A percentile compares a stretch with the other conserved stretches of the same genome.
phyloP scores from a whole-genome alignment of 64 coral and sea anemone species.

The Dendrophyllia cribrosa region DNA sequence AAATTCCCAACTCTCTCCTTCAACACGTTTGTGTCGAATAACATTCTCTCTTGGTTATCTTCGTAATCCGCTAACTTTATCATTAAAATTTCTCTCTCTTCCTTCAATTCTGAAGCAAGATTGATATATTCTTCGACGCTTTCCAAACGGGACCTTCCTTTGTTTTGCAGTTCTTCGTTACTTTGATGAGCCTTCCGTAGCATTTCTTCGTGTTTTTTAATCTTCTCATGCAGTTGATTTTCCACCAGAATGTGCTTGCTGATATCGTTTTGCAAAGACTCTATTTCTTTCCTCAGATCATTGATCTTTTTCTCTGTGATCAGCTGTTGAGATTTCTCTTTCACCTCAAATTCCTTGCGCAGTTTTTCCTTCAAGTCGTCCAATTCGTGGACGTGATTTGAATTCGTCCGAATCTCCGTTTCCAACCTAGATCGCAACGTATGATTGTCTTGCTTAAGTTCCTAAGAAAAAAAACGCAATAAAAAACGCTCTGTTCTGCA shows the following conservation, averaged over 20 bases:
- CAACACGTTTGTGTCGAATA: slow-evolving; percentile 79
- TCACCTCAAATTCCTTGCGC: slow-evolving; percentile 77
- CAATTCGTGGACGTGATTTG: slow-evolving; percentile 74
- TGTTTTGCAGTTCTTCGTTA: slow-evolving; percentile 85
- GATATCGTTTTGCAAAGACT: slow-evolving; percentile 87
- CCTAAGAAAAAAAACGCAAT: slow-evolving; percentile 21
- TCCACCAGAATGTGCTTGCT: slow-evolving; percentile 81
- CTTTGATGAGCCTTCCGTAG: slow-evolving; percentile 71
- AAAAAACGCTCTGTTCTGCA: background rate
- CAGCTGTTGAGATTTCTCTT: slow-evolving; percentile 57
- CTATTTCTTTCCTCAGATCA: slow-evolving; percentile 90
- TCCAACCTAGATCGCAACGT: slow-evolving; percentile 71
- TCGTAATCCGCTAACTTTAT: slow-evolving; percentile 79
- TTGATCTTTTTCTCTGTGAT: slow-evolving; percentile 81
- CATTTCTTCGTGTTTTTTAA: slow-evolving; percentile 92
- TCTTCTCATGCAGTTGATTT: slow-evolving; percentile 85
- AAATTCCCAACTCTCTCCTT: slow-evolving; percentile 74
- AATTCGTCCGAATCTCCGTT: slow-evolving; percentile 56
- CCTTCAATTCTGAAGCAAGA: slow-evolving; percentile 62
- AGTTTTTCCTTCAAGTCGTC: slow-evolving; percentile 90
- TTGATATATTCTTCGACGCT: slow-evolving; percentile 79
- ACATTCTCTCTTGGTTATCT: slow-evolving; percentile 77
- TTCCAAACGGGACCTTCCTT: slow-evolving; percentile 69
- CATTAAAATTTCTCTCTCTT: slow-evolving; percentile 74
- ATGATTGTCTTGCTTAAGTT: slow-evolving; percentile 93